Base-by-base conservation (phyloP, 2,113 vertebrate species). In the Fregetta grallaria region DNA sequence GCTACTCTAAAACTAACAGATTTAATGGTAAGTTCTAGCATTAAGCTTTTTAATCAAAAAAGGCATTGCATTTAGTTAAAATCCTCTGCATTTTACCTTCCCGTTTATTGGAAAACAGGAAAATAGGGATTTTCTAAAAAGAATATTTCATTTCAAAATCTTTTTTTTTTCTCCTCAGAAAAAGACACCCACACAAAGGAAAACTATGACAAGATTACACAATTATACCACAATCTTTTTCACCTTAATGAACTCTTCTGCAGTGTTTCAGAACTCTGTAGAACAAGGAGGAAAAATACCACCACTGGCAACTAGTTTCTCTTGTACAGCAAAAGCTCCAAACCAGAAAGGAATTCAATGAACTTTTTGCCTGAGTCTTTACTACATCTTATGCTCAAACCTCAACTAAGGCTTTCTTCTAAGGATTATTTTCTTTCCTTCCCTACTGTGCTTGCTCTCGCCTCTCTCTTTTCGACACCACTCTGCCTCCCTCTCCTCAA, bases 211-310 rank as follows among this genome's bases (percentile, higher is more conserved):
- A 67, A 78, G 16, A n/a, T 52, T 8, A 86, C 4, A 32, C 4
- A 7, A 67, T 59, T 59, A 49, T 11, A 76, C 20, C 20, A 83
- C 44, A 29, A 30, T 42, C 12, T 59, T 65, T 75, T 87, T 49
- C 58, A 72, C 19, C 8, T 70, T 79, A 52, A 68, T 26, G 8
- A 88, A 79, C 29, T 63, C 77, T 55, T 84, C 71, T 32, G 27
- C 3, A 3, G 42, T 3, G 2, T 47, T 84, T 67, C 45, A 70
- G 63, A 26, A 66, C 10, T 49, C 38, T 1, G 0, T 59, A 74
- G 79, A 86, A 84, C 40, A 83, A 20, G 6, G 3, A 71, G 2
- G 5, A 65, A 88, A 87, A 85, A 34, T 22, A 84, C 16, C 55
- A 75, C 65, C 25, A 22, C 12, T 25, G 15, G 49, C 70, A 94